phyloP scores from a whole-genome alignment of 2,888 invertebrate genomes.

The Drosophila emarginata region DNA sequence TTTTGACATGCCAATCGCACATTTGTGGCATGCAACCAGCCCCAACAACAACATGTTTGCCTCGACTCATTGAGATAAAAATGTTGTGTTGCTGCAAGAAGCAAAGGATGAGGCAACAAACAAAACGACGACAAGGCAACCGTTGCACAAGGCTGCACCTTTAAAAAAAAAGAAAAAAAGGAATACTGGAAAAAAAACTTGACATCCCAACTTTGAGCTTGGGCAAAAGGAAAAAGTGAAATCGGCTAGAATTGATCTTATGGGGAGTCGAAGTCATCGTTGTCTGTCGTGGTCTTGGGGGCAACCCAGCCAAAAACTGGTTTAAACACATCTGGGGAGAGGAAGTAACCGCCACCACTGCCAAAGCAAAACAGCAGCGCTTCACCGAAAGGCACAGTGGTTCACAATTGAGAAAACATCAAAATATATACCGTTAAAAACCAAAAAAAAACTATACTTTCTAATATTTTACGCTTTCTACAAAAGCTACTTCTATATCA shows the following conservation, averaged over 20 bases:
- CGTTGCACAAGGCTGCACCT: conserved; percentile 75
- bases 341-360: conserved; percentile 46
- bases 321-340: conserved; percentile 52
- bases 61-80: conserved; percentile 73
- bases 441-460: not conserved
- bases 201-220: conserved; percentile 55
- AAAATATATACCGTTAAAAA: not conserved
- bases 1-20: conserved; percentile 79
- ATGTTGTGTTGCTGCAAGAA: conserved; percentile 47
- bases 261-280: conserved; percentile 66
- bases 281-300: conserved; percentile 23
- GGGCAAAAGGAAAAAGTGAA: conserved; percentile 67
- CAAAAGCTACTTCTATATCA: too few species aligned
- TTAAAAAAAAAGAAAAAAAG: conserved; percentile 38
- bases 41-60: conserved; percentile 66
- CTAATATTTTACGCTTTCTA: too few species aligned
- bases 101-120: conserved; percentile 33
- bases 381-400: conserved; percentile 3
- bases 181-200: conserved; percentile 35
- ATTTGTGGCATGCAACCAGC: conserved; percentile 73
- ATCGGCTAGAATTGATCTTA: conserved; percentile 75
- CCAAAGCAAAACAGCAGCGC: conserved; percentile 14
- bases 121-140: conserved; percentile 76
- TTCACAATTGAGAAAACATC: not conserved
- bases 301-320: conserved; percentile 55